These are phyloP conservation scores for Zygaena filipendulae DNA, from an alignment of 2,888 invertebrate species.

Conservation along the genomic window DNA sequence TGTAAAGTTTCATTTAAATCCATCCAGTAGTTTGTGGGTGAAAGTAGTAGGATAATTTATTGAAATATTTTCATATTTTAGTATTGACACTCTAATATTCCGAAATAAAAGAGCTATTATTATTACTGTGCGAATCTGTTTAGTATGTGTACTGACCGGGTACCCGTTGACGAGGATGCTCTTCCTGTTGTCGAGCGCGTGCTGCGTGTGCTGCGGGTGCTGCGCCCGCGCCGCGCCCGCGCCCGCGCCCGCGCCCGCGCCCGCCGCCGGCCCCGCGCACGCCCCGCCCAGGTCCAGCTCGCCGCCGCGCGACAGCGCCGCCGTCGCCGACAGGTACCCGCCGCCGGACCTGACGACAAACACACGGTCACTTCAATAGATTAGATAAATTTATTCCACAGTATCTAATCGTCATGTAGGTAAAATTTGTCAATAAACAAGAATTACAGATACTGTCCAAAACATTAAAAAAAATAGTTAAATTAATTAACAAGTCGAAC, in stretches of 20 bases:
- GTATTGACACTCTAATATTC: no score
- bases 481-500: no score
- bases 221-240: conserved; percentile 2
- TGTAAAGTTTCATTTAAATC: no score
- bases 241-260: conserved; percentile 12
- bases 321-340: conserved; percentile 47
- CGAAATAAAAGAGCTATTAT: no score
- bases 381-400: background rate
- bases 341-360: conserved; percentile 30
- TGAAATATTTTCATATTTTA: no score
- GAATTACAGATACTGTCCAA: no score
- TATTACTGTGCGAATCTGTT: no score
- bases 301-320: conserved; percentile 47
- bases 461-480: no score
- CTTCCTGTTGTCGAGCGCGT: conserved; percentile 45
- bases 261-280: conserved; percentile 17
- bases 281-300: conserved; percentile 44
- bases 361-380: background rate
- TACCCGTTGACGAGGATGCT: conserved; percentile 63
- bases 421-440: no score
- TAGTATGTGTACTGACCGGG: conserved; percentile 49
- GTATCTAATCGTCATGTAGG: no score
- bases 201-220: conserved; percentile 21
- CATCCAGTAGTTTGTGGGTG: no score
- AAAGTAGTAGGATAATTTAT: no score